These are phyloP conservation scores for Tachypleus tridentatus DNA, from an alignment of 1,140 invertebrate species.

Conservation along the genomic window DNA sequence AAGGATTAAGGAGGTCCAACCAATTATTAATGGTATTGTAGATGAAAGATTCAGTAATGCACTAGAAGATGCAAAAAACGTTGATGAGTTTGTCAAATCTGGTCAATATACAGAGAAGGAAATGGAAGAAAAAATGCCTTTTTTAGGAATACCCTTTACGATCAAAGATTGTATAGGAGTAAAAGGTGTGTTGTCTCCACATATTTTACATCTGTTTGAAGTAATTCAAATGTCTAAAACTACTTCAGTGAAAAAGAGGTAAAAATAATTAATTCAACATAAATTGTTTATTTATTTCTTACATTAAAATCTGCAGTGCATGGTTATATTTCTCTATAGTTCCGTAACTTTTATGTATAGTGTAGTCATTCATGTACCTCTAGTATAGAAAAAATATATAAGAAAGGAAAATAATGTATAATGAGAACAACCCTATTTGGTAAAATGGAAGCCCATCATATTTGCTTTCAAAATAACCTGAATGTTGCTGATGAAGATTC, in stretches of 20 bases:
- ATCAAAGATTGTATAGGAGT: constrained; percentile 22
- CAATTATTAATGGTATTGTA: constrained; percentile 26
- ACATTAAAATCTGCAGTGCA: no score
- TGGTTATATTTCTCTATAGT: no score
- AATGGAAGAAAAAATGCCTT: constrained; percentile 20
- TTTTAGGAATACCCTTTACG: constrained; percentile 24
- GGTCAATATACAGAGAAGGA: constrained; percentile 14
- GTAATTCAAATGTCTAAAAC: not conserved
- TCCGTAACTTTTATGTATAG: no score
- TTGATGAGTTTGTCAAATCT: constrained; percentile 21
- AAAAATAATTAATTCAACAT: not conserved
- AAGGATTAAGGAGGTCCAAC: constrained; percentile 24
- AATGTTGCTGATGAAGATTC: no score
- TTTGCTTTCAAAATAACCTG: no score
- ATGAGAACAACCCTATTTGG: no score
- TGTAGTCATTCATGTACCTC: no score
- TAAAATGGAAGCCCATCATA: no score
- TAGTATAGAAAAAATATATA: no score
- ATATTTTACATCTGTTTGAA: not conserved
- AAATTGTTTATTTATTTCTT: no score
- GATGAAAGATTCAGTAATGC: constrained; percentile 23
- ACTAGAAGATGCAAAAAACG: constrained; percentile 21
- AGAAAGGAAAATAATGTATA: no score
- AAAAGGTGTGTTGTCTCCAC: constrained; percentile 7
- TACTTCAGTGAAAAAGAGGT: not conserved